phyloP scores from a whole-genome alignment of 2,113 vertebrate genomes.

The Vulpes vulpes region DNA sequence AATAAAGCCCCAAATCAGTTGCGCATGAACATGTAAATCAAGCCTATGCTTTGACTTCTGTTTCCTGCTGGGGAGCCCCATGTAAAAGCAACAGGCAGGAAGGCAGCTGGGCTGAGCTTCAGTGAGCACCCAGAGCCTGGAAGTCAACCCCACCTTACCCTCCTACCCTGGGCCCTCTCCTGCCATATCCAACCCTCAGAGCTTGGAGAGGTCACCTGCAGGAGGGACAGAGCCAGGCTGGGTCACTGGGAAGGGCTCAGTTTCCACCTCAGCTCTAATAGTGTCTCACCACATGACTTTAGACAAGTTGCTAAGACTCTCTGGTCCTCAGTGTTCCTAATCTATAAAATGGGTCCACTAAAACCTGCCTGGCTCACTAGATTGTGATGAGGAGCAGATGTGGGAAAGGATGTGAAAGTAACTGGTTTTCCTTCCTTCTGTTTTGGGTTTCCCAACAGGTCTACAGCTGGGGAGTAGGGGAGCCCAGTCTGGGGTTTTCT shows the following conservation, averaged over 20 bases:
- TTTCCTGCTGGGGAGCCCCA: conserved; percentile 27
- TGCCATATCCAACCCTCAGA: not conserved
- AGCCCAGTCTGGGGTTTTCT: conserved; percentile 54
- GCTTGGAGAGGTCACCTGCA: not conserved
- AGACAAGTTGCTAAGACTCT: not conserved
- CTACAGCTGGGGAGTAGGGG: not conserved
- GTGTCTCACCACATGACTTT: not conserved
- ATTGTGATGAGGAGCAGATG: not conserved
- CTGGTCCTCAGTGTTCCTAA: not conserved
- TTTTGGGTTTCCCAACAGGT: not conserved
- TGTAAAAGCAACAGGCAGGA: not conserved
- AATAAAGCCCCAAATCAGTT: not conserved
- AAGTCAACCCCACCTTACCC: not conserved
- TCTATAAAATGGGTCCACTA: not conserved
- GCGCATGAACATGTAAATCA: conserved; percentile 43
- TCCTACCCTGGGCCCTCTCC: not conserved
- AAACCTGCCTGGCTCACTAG: not conserved
- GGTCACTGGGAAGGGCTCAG: not conserved
- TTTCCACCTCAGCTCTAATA: not conserved
- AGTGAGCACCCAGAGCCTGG: not conserved
- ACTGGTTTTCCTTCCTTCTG: conserved; percentile 34
- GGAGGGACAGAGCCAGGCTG: not conserved
- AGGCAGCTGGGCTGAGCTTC: not conserved
- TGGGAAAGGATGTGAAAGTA: conserved; percentile 39
- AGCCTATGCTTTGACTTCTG: not conserved